phyloP scores from a whole-genome alignment of 2,113 vertebrate genomes.

The Furnarius figulus region DNA sequence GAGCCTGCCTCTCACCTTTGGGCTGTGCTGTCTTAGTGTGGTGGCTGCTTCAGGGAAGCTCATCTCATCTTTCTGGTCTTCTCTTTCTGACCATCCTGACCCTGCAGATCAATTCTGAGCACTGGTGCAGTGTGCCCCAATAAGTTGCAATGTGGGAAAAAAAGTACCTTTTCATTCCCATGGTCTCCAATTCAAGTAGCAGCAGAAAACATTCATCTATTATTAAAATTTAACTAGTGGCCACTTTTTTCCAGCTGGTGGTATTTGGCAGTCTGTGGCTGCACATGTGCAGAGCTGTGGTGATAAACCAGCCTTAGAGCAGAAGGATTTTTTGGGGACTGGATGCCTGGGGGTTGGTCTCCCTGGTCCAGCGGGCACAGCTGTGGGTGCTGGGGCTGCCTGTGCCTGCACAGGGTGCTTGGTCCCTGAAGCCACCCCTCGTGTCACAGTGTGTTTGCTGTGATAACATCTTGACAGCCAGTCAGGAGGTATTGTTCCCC shows the following conservation, averaged over 20 bases:
- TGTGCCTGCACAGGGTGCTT: neutral
- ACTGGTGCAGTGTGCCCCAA: neutral
- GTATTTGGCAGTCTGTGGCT: neutral
- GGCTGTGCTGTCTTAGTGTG: neutral
- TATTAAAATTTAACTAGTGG: neutral
- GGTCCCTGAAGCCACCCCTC: rapidly evolving
- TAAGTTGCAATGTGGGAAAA: neutral
- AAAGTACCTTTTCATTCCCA: neutral
- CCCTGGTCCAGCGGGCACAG: neutral
- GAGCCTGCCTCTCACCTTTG: neutral
- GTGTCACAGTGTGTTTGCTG: rapidly evolving
- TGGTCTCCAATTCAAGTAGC: neutral
- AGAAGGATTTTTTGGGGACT: neutral
- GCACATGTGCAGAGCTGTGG: rapidly evolving
- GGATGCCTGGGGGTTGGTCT: rapidly evolving
- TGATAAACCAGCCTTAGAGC: neutral
- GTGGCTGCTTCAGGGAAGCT: neutral
- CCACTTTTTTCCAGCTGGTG: neutral
- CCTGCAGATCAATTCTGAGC: neutral
- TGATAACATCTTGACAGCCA: neutral
- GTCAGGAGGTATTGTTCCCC: neutral
- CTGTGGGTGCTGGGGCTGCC: neutral
- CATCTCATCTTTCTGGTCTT: neutral
- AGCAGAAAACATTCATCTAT: neutral
- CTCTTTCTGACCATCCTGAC: neutral